Percentiles rank a stretch among this genome's conserved stretches.
phyloP scores from a whole-genome alignment of 2,888 invertebrate species.

The Alcis repandata region DNA sequence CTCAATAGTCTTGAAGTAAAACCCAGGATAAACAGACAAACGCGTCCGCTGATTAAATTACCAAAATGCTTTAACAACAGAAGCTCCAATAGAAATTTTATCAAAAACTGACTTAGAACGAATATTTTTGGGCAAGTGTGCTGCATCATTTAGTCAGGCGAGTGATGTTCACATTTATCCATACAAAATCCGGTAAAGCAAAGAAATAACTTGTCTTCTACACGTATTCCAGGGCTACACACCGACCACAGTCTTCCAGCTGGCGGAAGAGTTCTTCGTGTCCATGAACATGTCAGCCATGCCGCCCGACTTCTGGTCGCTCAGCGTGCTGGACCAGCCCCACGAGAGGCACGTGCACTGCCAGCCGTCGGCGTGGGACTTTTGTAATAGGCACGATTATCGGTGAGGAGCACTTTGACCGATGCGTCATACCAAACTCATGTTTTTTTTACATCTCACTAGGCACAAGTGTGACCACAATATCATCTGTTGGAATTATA shows the following conservation, averaged over 20 bases:
- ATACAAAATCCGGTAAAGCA: too few relatives aligned
- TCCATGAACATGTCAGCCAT: constrained; percentile 95
- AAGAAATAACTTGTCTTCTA: background rate
- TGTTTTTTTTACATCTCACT: too few relatives aligned
- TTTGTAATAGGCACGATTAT: constrained; percentile 95
- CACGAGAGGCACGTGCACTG: constrained; percentile 92
- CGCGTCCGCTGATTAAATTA: too few relatives aligned
- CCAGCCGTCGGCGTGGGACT: constrained; percentile 97
- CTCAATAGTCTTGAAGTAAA: background rate
- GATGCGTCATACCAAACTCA: too few relatives aligned
- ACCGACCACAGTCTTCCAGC: constrained; percentile 93
- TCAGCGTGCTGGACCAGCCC: constrained; percentile 94
- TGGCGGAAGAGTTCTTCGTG: constrained; percentile 96
- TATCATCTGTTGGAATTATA: too few relatives aligned
- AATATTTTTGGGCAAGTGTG: too few relatives aligned
- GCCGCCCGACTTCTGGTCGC: constrained; percentile 95
- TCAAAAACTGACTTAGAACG: background rate
- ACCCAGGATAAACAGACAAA: too few relatives aligned
- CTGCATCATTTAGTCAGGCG: too few relatives aligned
- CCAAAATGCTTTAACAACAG: too few relatives aligned
- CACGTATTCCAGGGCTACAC: constrained; percentile 90
- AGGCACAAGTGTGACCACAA: too few relatives aligned
- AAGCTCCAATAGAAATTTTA: background rate
- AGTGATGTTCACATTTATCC: too few relatives aligned
- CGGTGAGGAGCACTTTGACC: constrained; percentile 82